These are phyloP conservation scores for Ichneumoninae sp. DNA, from an alignment of 2,888 invertebrate genomes.

Conservation along the genomic window DNA sequence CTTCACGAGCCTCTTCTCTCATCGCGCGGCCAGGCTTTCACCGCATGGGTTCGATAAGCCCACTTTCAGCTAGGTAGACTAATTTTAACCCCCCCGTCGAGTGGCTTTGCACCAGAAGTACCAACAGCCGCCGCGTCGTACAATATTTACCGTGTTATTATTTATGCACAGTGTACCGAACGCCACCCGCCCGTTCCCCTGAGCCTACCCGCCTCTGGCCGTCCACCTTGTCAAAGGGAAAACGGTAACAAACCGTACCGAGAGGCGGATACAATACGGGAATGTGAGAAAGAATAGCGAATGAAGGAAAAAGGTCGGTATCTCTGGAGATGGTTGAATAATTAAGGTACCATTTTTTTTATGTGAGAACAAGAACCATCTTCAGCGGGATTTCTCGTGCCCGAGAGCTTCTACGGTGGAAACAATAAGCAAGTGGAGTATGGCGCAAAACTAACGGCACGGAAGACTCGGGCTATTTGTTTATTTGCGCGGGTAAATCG, in stretches of 20 bases:
- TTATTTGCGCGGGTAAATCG: no score
- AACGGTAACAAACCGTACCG: neutral
- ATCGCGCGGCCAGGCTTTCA: conserved; percentile 49
- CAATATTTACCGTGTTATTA: conserved; percentile 51
- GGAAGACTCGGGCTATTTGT: no score
- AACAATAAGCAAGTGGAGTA: no score
- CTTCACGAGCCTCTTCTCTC: conserved; percentile 36
- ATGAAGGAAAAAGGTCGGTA: conserved; percentile 30
- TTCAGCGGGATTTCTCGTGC: neutral
- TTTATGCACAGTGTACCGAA: conserved; percentile 49
- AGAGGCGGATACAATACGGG: neutral
- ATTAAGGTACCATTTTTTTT: neutral
- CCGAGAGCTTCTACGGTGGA: no score
- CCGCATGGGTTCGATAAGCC: conserved; percentile 73
- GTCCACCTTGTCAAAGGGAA: conserved; percentile 18
- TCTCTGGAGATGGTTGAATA: neutral
- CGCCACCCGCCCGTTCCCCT: neutral
- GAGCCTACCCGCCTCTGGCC: neutral
- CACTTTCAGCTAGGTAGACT: conserved; percentile 69
- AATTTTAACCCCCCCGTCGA: conserved; percentile 65
- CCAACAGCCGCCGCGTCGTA: conserved; percentile 26
- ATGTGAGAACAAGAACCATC: no score
- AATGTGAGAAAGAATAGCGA: conserved; percentile 20
- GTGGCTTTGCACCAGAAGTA: conserved; percentile 29
- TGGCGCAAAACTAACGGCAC: no score